Evolutionary conservation across 1,140 invertebrate species (phyloP), one percentile per base, ranked within the genome.

Genomic region (Manduca sexta): DNA sequence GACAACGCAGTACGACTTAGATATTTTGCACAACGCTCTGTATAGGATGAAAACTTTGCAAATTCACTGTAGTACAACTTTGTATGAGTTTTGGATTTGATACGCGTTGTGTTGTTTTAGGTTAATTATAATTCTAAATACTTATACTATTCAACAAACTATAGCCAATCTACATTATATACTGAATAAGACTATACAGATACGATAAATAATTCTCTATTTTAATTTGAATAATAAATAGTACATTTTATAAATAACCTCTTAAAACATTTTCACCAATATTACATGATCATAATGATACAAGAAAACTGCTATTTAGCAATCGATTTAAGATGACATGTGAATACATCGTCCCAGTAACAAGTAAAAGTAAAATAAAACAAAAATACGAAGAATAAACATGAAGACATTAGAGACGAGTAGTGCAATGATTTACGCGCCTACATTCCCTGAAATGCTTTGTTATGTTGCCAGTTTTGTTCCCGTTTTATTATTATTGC

Each of bases 381-480:
- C 26, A 14, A 42, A 30, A 43, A 10, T 30, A 15, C 26, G 14
- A 14, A 31, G 21, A 69, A 67, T 64, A 66, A 64, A 47, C 42
- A 51, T 21, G 41, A 49, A 52, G 49, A 60, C 49, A 60, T 63
- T 65, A 70, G 50, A 64, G 59, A 53, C 56, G 69, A 56, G 60
- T 55, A 64, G 49, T 49, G 60, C 52, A 47, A 52, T 73, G 69
- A 75, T 75, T 71, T 75, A 73, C 58, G 50, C 47, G 31, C 13
- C 15, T 14, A 14, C 41, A 40, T 56, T 59, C 48, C 53, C 61
- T 59, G 66, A 61, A 59, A 52, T 47, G 60, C 60, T 29, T 45
- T 51, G 51, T 56, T 54, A 45, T 47, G 54, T 47, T 49, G 50
- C 58, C 53, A 61, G 58, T 43, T 34, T 40, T 37, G 17, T 41